phyloP scores from a whole-genome alignment of 92 coral and sea anemone genomes.

The Hydrozoanthus gracilis region DNA sequence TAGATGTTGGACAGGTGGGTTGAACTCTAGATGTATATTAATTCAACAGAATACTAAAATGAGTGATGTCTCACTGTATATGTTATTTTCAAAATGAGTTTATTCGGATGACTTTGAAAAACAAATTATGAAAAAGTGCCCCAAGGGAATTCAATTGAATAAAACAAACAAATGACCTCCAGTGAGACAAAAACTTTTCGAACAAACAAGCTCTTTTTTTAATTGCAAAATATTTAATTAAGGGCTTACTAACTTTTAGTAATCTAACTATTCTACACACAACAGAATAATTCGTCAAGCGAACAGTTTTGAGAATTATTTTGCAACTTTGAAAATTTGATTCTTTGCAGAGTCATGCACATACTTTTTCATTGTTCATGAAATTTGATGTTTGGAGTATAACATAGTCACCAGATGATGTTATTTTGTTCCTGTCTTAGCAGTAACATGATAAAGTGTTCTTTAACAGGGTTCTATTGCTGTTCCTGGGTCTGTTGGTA shows the following conservation, averaged over 20 bases:
- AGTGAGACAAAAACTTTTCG: too few relatives aligned
- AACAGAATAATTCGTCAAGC: not conserved
- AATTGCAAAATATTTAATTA: too few relatives aligned
- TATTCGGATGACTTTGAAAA: too few relatives aligned
- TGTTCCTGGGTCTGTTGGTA: constrained; percentile 91
- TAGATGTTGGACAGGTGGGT: constrained; percentile 96
- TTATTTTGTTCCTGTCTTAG: not conserved
- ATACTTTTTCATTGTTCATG: not conserved
- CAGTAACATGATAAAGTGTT: not conserved
- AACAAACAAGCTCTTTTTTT: too few relatives aligned
- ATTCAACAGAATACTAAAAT: too few relatives aligned
- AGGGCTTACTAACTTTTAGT: not conserved
- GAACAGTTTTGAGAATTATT: not conserved
- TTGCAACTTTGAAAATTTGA: not conserved
- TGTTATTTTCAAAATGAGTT: too few relatives aligned
- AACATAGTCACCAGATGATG: not conserved
- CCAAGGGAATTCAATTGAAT: too few relatives aligned
- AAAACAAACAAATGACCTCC: too few relatives aligned
- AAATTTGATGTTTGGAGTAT: not conserved
- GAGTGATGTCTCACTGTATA: too few relatives aligned
- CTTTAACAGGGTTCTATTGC: constrained; percentile 69
- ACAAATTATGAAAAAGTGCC: too few relatives aligned
- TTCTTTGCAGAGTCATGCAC: not conserved
- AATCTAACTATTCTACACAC: constrained; percentile 1
- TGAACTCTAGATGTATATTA: not conserved